A percentile compares a stretch with the other conserved stretches of the same genome.
phyloP scores from a whole-genome alignment of 2,113 vertebrate genomes.

The Paracanthobrama guichenoti region DNA sequence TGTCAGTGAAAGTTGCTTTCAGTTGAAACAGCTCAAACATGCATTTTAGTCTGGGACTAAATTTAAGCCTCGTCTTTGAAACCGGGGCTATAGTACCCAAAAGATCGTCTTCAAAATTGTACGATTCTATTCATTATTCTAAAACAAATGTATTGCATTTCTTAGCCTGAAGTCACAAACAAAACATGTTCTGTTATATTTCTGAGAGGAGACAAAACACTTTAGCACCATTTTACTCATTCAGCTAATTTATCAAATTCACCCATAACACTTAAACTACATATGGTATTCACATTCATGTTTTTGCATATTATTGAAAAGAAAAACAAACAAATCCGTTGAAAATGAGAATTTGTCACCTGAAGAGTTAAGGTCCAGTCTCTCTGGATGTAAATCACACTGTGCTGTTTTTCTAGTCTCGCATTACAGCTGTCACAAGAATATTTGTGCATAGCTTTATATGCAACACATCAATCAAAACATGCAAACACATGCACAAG shows the following conservation, averaged over 20 bases:
- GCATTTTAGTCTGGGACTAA: too few species aligned
- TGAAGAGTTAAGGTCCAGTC: not conserved
- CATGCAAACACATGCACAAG: conserved; percentile 1
- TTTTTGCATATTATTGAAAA: not conserved
- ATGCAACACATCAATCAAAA: not conserved
- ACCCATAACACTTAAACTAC: not conserved
- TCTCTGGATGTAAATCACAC: not conserved
- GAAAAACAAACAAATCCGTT: not conserved
- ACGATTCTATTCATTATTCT: not conserved
- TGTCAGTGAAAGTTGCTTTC: too few species aligned
- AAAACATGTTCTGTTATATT: not conserved
- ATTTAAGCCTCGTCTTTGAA: too few species aligned
- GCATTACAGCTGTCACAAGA: not conserved
- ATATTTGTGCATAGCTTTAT: not conserved
- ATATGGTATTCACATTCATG: not conserved
- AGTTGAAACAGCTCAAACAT: too few species aligned
- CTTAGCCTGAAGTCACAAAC: not conserved
- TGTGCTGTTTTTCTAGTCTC: conserved; percentile 2
- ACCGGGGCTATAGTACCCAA: too few species aligned
- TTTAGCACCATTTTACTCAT: not conserved
- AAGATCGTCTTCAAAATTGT: too few species aligned
- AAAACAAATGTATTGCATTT: not conserved
- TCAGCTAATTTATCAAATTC: not conserved
- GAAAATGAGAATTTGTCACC: not conserved
- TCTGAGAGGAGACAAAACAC: not conserved